Percentiles rank a stretch among this genome's conserved stretches.
Evolutionary conservation across 2,797 vertebrate species (phyloP).

Genomic region (Salmo trutta): DNA sequence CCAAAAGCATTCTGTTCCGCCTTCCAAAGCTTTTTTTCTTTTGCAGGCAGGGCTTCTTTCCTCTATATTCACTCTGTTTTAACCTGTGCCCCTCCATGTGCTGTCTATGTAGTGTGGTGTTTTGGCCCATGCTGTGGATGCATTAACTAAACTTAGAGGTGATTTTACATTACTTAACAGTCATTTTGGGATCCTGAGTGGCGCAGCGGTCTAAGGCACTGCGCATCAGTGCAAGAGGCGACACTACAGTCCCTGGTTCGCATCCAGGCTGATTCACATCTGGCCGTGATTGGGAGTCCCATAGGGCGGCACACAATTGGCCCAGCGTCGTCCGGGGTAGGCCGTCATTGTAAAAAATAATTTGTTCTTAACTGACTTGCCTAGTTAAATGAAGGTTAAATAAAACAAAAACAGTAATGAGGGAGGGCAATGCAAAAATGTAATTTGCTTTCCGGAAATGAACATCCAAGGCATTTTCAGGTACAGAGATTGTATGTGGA

Average conservation of each 20-base stretch:
- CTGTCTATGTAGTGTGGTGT: slow-evolving; percentile 36
- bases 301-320: too few species aligned
- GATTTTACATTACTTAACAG: slow-evolving; percentile 9
- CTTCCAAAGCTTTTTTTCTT: slow-evolving; percentile 32
- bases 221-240: too few species aligned
- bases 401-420: slow-evolving; percentile 10
- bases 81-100: slow-evolving; percentile 32
- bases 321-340: too few species aligned
- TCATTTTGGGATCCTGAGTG: too few species aligned
- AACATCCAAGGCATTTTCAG: slow-evolving; percentile 23
- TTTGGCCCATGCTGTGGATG: slow-evolving; percentile 30
- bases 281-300: too few species aligned
- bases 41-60: slow-evolving; percentile 71
- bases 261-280: too few species aligned
- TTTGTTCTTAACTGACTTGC: too few species aligned
- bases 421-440: slow-evolving; percentile 33
- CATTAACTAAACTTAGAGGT: slow-evolving; percentile 30
- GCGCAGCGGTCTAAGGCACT: too few species aligned
- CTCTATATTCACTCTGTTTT: slow-evolving; percentile 42
- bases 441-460: slow-evolving; percentile 31
- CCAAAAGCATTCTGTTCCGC: slow-evolving; percentile 19
- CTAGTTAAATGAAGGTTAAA: too few species aligned
- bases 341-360: neutral
- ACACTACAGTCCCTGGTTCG: too few species aligned
- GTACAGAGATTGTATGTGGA: neutral